phyloP scores from a whole-genome alignment of 2,113 vertebrate species.

The Chaetorhynchus papuensis region DNA sequence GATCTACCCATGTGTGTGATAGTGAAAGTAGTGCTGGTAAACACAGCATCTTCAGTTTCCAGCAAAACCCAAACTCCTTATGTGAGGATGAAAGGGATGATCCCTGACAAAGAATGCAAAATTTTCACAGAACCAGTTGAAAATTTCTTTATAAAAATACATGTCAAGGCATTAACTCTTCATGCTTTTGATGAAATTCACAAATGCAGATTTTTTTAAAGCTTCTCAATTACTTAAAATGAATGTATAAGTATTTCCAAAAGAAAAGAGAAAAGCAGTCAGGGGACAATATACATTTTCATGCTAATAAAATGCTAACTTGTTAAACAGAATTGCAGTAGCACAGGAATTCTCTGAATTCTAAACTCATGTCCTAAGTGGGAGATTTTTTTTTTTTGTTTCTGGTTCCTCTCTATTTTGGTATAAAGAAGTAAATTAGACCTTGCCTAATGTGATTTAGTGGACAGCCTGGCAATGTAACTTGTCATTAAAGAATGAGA shows the following conservation, averaged over 20 bases:
- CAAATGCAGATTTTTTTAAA: neutral
- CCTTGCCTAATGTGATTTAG: conserved; percentile 55
- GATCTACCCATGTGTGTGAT: fast-evolving
- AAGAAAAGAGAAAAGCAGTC: neutral
- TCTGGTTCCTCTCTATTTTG: neutral
- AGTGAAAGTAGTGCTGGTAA: neutral
- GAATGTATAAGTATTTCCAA: neutral
- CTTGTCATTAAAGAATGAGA: conserved; percentile 54
- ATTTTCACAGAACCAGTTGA: neutral
- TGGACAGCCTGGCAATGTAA: conserved; percentile 37
- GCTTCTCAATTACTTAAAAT: neutral
- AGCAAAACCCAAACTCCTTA: neutral
- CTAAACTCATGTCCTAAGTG: neutral
- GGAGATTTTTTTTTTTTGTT: neutral
- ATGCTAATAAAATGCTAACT: neutral
- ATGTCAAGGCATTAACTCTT: neutral
- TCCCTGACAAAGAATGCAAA: neutral
- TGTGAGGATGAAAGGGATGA: neutral
- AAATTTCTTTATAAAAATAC: neutral
- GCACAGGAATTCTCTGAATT: neutral
- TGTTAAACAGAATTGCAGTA: neutral
- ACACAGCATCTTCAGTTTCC: neutral
- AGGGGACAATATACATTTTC: neutral
- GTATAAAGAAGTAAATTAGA: conserved; percentile 34
- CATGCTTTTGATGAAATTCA: neutral